Conservation (phyloP, 2,888 invertebrate genomes). For the Vesta saturnalis region DNA sequence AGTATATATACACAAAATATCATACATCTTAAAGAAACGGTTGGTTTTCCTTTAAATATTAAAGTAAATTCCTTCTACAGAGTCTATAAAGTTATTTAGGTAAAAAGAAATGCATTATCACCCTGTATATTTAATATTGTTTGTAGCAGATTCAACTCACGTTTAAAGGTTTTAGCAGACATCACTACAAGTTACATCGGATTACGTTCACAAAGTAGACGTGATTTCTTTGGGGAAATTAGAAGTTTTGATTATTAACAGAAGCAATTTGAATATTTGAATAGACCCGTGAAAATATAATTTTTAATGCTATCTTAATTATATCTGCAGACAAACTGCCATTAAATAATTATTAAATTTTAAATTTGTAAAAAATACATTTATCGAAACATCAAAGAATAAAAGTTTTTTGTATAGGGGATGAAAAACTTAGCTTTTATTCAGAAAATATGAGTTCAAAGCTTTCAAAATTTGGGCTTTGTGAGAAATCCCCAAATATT, state of each 20-base stretch:
- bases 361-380: constrained; percentile 7
- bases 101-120: neutral
- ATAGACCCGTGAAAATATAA: constrained; percentile 52
- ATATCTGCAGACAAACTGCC: constrained; percentile 50
- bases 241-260: constrained; percentile 60
- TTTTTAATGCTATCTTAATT: constrained; percentile 55
- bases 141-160: constrained; percentile 15
- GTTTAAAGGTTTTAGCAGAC: constrained; percentile 31
- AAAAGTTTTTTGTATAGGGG: constrained; percentile 23
- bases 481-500: constrained; percentile 33
- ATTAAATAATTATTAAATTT: constrained; percentile 10
- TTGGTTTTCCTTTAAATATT: no score
- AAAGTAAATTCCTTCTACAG: no score
- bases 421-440: constrained; percentile 25
- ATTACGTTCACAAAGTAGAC: constrained; percentile 37
- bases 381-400: constrained; percentile 27
- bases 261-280: constrained; percentile 55
- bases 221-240: constrained; percentile 63
- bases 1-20: no score
- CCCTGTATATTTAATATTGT: neutral
- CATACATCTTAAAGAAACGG: no score
- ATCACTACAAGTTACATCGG: constrained; percentile 24
- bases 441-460: constrained; percentile 33
- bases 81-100: no score
- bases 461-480: constrained; percentile 35